These are phyloP conservation scores for Pantala flavescens DNA, from an alignment of 1,140 invertebrate species.

Conservation along the genomic window DNA sequence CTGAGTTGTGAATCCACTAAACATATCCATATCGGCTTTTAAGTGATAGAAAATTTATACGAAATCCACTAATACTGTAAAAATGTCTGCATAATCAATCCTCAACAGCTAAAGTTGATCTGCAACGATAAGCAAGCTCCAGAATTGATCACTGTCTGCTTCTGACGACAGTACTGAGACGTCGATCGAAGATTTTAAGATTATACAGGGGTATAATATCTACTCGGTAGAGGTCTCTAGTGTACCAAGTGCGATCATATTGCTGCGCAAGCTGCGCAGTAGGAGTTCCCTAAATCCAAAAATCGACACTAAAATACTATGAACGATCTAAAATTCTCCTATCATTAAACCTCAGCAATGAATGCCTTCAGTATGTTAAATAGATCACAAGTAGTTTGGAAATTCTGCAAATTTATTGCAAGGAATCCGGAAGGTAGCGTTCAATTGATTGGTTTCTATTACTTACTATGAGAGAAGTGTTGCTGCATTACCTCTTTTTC, in stretches of 20 bases:
- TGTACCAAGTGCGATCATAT: not conserved
- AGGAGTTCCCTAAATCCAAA: not conserved
- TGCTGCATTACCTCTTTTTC: too few relatives aligned
- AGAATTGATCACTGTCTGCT: not conserved
- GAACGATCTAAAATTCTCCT: too few relatives aligned
- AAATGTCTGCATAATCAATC: constrained; percentile 3
- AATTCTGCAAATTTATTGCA: too few relatives aligned
- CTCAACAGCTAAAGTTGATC: not conserved
- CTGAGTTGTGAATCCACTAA: not conserved
- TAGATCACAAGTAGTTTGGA: too few relatives aligned
- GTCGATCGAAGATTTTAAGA: constrained; percentile 9
- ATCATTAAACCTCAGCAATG: too few relatives aligned
- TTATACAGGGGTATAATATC: not conserved
- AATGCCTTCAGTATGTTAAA: too few relatives aligned
- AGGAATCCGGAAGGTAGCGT: too few relatives aligned
- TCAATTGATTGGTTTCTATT: too few relatives aligned
- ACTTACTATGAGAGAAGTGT: too few relatives aligned
- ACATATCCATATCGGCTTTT: not conserved
- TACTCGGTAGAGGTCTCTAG: not conserved
- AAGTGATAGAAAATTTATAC: not conserved
- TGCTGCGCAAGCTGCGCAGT: not conserved
- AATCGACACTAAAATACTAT: too few relatives aligned
- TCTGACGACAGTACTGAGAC: not conserved
- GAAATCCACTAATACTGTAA: not conserved
- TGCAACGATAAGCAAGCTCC: not conserved